These are phyloP conservation scores for Cryptus viduatorius DNA, from an alignment of 2,888 invertebrate species.

Conservation along the genomic window DNA sequence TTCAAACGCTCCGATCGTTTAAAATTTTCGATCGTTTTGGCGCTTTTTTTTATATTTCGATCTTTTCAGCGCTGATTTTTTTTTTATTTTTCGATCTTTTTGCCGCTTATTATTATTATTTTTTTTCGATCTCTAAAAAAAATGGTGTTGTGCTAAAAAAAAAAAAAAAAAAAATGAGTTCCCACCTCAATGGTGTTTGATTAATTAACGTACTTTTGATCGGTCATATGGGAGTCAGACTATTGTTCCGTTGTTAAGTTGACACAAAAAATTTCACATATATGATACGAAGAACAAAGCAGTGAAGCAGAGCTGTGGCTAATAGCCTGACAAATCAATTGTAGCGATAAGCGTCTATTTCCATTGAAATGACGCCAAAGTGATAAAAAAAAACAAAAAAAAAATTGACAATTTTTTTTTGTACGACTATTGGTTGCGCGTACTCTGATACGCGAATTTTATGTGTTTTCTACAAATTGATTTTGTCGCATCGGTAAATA, in stretches of 20 bases:
- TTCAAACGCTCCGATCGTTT: not conserved
- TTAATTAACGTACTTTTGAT: not conserved
- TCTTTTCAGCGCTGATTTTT: not conserved
- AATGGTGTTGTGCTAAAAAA: not conserved
- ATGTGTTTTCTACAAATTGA: not conserved
- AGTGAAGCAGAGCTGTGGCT: too few species aligned
- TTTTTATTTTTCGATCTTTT: not conserved
- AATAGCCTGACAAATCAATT: not conserved
- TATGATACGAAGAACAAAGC: too few species aligned
- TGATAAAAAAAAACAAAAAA: not conserved
- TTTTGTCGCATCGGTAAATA: not conserved
- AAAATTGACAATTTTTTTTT: not conserved
- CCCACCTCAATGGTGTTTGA: not conserved
- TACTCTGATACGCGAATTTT: not conserved
- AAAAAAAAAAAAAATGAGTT: not conserved
- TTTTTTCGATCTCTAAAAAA: not conserved
- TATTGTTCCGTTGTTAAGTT: not conserved
- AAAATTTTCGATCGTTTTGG: not conserved
- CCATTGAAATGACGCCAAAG: slow-evolving; percentile 12
- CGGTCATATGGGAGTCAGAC: slow-evolving; percentile 25
- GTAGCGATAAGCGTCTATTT: not conserved
- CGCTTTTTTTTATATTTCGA: not conserved
- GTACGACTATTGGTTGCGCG: not conserved
- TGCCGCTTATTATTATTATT: not conserved
- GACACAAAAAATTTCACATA: slow-evolving; percentile 2